Evolutionary conservation across 2,888 invertebrate species (phyloP), one percentile per base, ranked within the genome.

Genomic region (Euplagia quadripunctaria): DNA sequence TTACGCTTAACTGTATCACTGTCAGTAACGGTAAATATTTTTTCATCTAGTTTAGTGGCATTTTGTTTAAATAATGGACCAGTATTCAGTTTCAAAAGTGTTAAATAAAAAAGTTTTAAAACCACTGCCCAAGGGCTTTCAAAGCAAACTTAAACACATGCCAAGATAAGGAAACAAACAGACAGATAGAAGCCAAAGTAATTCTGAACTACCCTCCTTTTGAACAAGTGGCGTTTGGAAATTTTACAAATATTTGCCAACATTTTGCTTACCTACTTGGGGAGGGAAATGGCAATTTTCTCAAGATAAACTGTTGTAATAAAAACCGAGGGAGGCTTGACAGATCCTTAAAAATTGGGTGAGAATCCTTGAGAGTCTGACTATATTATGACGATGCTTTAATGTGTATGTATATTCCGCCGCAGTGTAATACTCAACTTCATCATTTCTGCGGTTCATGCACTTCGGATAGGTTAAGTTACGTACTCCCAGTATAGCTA

Each of bases 201-300:
- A 55, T 55, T 52, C 42, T 51, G 64, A 71, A 64, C 64, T 64
- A 55, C 52, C 55, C 41, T 31, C 43, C 42, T 65, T 58, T 46
- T 46, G 52, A 71, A 66, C 49, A n/a, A 71, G 31, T 43, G 20
- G 49, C n/a, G 17, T 49, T 70, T 64, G 11, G 9, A 31, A 72
- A 72, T 72, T 72, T 68, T 14, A 52, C 52, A 72, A 68, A 68
- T 68, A 64, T 72, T 72, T 68, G 64, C 41, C 41, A 52, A 64
- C 68, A 68, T 72, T 68, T 64, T 46, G 55, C 51, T 31, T 64
- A 31, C 71, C 66, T 66, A 46, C 49, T 58, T 58, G 14, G 20
- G 55, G 64, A 11, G 46, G 14, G 31, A 41, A 64, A 46, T 52
- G 8, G 68, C 72, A 63, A 64, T 68, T 72, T 68, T 68, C n/a